Base-by-base conservation (phyloP, 1,140 invertebrate species). In the Ceratosolen fusciceps region DNA sequence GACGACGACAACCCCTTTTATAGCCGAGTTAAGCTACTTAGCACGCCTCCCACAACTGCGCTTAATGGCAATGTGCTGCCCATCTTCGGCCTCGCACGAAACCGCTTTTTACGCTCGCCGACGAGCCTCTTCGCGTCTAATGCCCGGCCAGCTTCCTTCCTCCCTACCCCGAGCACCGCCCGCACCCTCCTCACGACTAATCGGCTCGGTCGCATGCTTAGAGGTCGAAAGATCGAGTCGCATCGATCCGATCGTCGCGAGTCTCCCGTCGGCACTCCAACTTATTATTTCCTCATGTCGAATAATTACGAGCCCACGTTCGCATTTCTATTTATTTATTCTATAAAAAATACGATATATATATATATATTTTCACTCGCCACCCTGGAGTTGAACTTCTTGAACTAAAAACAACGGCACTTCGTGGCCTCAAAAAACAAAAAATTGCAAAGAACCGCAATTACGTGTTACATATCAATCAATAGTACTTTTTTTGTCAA, bases 11-110 rank as follows among this genome's bases (percentile, higher is more conserved):
- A 52, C 52, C 73, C 79, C 62, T 75, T 75, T 78, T 80, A 75
- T 60, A 67, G 49, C 49, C 47, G 26, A 54, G 75, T 74, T 79
- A 72, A 75, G 73, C 81, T 80, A 76, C 68, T 80, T 80, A 74
- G 52, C 58, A 75, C 75, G 68, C 74, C 77, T 74, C 72, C 77
- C 67, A 72, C 79, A 79, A 67, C 80, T 78, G 79, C 70, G 58
- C 65, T 77, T 82, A 82, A 80, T 78, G 82, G 81, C 78, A 82
- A 79, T 81, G 78, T 80, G 82, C 81, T 79, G 79, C 72, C 62
- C 71, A 68, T 79, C 71, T 62, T 79, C 43, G 67, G 47, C 39
- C 39, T 39, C 10, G 37, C 43, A 24, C 54, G 71, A 14, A 65
- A 67, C 77, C 62, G 26, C 77, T 79, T 79, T 79, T 79, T 79